A percentile compares a stretch with the other conserved stretches of the same genome.
Conservation (phyloP, 2,888 invertebrate species). For the Lasioglossum morio region DNA sequence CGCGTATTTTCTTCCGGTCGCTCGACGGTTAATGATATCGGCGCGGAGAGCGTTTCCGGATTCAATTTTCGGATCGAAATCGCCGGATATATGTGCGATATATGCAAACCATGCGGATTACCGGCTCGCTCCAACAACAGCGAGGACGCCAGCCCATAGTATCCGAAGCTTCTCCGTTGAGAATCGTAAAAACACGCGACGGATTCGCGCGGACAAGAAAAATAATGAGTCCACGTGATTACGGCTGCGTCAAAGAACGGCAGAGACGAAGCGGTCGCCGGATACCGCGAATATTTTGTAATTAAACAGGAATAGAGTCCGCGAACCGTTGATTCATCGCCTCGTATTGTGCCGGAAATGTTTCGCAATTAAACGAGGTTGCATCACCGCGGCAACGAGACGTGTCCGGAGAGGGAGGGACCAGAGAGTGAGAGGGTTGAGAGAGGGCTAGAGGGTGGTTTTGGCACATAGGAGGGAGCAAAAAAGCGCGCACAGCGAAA, state of each 20-base stretch:
- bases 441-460: not conserved
- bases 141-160: not conserved
- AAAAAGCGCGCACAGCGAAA: slow-evolving; percentile 21
- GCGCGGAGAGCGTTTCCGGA: slow-evolving; percentile 15
- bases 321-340: slow-evolving; percentile 71
- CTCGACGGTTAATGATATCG: slow-evolving; percentile 25
- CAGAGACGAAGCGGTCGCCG: slow-evolving; percentile 6
- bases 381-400: slow-evolving; percentile 64
- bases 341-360: slow-evolving; percentile 68
- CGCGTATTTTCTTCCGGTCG: slow-evolving; percentile 26
- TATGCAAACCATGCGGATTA: not conserved
- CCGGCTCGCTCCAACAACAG: not conserved
- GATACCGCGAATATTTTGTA: slow-evolving; percentile 69
- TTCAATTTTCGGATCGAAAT: slow-evolving; percentile 15
- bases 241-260: slow-evolving; percentile 27
- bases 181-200: not conserved
- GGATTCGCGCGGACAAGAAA: slow-evolving; percentile 36
- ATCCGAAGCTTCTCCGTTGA: not conserved
- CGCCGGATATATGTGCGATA: not conserved
- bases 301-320: slow-evolving; percentile 73
- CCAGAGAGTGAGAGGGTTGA: not conserved
- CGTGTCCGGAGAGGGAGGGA: slow-evolving; percentile 38
- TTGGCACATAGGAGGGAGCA: slow-evolving; percentile 4
- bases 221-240: slow-evolving; percentile 61
- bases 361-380: slow-evolving; percentile 74